Percentiles rank a stretch among this genome's conserved stretches.
Conservation (phyloP, 2,113 vertebrate species). For the Pelecanoides urinatrix region DNA sequence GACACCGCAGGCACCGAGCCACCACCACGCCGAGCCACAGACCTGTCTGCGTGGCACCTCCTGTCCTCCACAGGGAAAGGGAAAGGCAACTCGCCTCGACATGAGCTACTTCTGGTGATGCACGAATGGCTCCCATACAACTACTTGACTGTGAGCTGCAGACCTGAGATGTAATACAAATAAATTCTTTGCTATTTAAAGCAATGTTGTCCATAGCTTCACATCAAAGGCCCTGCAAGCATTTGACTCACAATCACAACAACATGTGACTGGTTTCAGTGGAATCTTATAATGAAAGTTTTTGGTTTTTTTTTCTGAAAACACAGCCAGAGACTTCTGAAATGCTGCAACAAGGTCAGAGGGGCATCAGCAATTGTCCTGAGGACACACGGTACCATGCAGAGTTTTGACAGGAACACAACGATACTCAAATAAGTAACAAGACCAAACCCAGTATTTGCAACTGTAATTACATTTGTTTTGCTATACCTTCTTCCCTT, state of each 20-base stretch:
- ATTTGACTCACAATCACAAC: not conserved
- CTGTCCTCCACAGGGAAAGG: not conserved
- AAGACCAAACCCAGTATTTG: not conserved
- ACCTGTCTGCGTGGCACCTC: fast-evolving
- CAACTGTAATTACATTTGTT: not conserved
- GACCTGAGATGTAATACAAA: not conserved
- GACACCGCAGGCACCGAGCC: not conserved
- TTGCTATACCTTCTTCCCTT: not conserved
- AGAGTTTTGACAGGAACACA: not conserved
- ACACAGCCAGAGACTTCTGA: not conserved
- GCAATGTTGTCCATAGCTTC: not conserved
- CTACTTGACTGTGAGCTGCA: not conserved
- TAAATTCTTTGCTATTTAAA: not conserved
- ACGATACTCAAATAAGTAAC: not conserved
- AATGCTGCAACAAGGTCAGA: not conserved
- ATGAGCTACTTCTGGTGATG: not conserved
- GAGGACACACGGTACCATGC: not conserved
- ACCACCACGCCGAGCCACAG: not conserved
- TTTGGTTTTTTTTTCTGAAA: not conserved
- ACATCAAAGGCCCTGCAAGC: not conserved
- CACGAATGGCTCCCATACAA: not conserved
- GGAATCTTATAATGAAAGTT: not conserved
- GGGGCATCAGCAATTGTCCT: not conserved
- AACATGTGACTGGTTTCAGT: not conserved
- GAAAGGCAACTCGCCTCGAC: not conserved